Conservation (phyloP, 2,797 vertebrate species). For the Crenichthys baileyi region DNA sequence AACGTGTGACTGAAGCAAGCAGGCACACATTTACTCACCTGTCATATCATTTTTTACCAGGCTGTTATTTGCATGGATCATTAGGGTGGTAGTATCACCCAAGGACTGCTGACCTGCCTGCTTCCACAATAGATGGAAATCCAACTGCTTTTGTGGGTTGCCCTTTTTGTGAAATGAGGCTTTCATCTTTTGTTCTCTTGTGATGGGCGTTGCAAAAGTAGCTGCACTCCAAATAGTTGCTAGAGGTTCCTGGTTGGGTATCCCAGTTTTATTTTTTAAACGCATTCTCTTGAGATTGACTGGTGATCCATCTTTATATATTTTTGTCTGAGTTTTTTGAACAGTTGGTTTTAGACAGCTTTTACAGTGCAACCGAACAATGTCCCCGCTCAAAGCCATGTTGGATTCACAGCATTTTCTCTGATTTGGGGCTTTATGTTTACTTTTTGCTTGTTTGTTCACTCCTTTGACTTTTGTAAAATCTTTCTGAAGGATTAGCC, state of each 20-base stretch:
- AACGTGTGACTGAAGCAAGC: background rate
- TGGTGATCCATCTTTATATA: background rate
- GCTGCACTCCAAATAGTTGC: conserved; percentile 7
- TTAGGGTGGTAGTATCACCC: background rate
- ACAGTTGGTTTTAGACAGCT: conserved; percentile 26
- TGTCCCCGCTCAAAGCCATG: conserved; percentile 20
- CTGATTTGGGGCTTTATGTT: conserved; percentile 21
- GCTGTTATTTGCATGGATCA: background rate
- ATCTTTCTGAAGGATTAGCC: background rate
- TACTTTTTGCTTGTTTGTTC: conserved; percentile 10
- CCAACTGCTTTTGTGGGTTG: conserved; percentile 6
- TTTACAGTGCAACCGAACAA: conserved; percentile 37
- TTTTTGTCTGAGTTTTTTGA: background rate
- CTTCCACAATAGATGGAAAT: conserved; percentile 5
- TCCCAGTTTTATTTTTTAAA: conserved; percentile 20
- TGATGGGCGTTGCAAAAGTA: background rate
- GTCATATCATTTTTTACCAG: conserved; percentile 32
- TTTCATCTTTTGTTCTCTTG: conserved; percentile 15
- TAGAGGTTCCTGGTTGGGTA: conserved; percentile 4
- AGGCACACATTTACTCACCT: conserved; percentile 44
- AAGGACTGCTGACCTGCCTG: conserved; percentile 7
- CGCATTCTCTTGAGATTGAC: background rate
- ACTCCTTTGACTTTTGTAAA: background rate
- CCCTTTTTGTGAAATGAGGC: background rate
- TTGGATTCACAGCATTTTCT: conserved; percentile 33